A percentile compares a stretch with the other conserved stretches of the same genome.
Evolutionary conservation across 2,797 vertebrate species (phyloP).

Genomic region (Perdix hodgsoniae): DNA sequence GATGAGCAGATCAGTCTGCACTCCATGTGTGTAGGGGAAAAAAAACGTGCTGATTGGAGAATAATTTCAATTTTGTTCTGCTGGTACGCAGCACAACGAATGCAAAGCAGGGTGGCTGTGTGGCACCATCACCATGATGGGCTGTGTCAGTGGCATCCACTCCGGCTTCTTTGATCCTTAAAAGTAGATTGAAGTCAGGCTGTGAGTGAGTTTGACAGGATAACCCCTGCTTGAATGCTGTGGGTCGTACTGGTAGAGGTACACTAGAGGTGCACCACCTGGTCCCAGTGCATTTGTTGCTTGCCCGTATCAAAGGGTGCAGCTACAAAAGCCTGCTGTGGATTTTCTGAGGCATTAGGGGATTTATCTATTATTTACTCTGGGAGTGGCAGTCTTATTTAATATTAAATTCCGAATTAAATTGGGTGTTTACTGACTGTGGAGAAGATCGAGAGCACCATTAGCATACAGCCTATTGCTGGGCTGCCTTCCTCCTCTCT

Average conservation of each 20-base stretch:
- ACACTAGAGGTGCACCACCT: neutral
- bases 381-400: constrained; percentile 7
- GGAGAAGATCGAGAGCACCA: neutral
- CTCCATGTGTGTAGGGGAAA: neutral
- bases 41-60: neutral
- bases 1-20: neutral
- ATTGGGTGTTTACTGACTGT: neutral
- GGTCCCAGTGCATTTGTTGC: neutral
- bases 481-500: neutral
- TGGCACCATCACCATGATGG: neutral
- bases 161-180: neutral
- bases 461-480: neutral
- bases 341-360: constrained; percentile 1
- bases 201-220: neutral
- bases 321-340: neutral
- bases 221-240: neutral
- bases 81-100: neutral
- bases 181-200: neutral
- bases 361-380: constrained; percentile 39
- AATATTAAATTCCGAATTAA: constrained; percentile 16
- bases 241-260: neutral
- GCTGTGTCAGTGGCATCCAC: neutral
- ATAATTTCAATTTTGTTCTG: neutral
- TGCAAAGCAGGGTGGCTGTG: neutral
- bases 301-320: neutral